Evolutionary conservation across 37 sponge, comb jelly and placozoan genomes (phyloP), one percentile per base, ranked within the genome.

Genomic region (Haliclona indistincta): DNA sequence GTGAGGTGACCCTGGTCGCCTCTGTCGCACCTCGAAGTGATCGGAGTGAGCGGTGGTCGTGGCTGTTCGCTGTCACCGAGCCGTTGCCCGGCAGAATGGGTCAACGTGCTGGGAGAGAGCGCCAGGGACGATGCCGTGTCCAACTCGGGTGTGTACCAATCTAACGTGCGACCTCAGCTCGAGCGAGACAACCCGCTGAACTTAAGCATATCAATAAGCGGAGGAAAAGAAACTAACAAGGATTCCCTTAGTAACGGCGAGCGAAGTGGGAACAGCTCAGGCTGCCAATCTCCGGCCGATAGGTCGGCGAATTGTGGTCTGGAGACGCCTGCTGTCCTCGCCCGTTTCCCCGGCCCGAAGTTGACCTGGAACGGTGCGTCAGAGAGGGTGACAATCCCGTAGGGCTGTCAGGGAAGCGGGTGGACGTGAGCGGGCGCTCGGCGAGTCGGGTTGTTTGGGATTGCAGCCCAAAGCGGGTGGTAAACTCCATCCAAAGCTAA

Each of bases 201-300:
- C 65, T 90, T 90, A 90, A 89, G 90, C 90, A 90, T 90, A 90
- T 90, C 81, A 90, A 74, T 90, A 90, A 90, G 91, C 82, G 91
- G 85, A 90, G 85, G 90, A 89, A 83, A 83, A 83, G 90, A 89
- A 89, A 89, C 86, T 81, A 91, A 91, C 86, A n/a, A 81, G 89
- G 88, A 89, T 89, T 89, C 91, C 91, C 91, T 41, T 79, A 89
- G 85, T 84, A 89, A 78, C 84, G 91, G 85, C 91, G 85, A 89
- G 84, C 75, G 85, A 89, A 89, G 84, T 44, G 91, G 91, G 91
- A 89, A 84, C 39, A 89, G 91, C 91, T 83, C 91, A 76, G 79
- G 75, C 75, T 62, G 78, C 38, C 56, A 89, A 84, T 89, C 90
- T 78, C 90, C 67, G 89, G 51, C 55, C 70, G 61, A 28, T 77